A percentile compares a stretch with the other conserved stretches of the same genome.
These are phyloP conservation scores for Lampris incognitus DNA, from an alignment of 2,113 vertebrate genomes.

Conservation along the genomic window DNA sequence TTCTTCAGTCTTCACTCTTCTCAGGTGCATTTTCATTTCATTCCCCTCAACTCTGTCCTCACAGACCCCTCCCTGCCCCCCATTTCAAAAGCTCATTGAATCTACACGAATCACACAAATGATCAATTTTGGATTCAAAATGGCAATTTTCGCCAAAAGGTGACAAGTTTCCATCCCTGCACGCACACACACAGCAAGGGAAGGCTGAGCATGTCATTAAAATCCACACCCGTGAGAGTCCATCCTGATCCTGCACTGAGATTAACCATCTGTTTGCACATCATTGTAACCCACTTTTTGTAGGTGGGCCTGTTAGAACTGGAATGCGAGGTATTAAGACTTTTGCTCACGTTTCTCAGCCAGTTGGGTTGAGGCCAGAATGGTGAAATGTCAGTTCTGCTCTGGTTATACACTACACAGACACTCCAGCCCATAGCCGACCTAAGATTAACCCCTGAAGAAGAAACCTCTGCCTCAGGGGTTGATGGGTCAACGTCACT, in stretches of 20 bases:
- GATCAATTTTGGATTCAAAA: too few species aligned
- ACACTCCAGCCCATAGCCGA: conserved; percentile 39
- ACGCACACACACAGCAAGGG: conserved; percentile 6
- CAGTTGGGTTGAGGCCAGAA: conserved; percentile 28
- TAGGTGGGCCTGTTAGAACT: conserved; percentile 68
- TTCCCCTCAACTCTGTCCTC: too few species aligned
- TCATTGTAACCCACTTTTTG: conserved; percentile 56
- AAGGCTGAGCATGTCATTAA: conserved; percentile 45
- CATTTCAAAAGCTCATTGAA: too few species aligned
- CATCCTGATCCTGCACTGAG: conserved; percentile 47
- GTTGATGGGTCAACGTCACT: conserved; percentile 35
- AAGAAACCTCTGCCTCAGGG: conserved; percentile 44
- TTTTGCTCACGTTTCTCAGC: conserved; percentile 52
- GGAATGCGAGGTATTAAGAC: conserved; percentile 66
- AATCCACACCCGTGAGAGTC: conserved; percentile 42
- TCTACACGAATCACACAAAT: too few species aligned
- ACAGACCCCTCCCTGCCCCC: too few species aligned
- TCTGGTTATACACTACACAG: conserved; percentile 54
- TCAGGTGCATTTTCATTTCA: too few species aligned
- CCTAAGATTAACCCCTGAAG: conserved; percentile 58
- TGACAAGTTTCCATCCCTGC: background rate
- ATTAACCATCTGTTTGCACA: conserved; percentile 67
- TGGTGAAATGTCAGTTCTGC: conserved; percentile 31
- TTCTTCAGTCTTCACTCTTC: too few species aligned
- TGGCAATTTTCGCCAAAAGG: too few species aligned